A percentile compares a stretch with the other conserved stretches of the same genome.
Evolutionary conservation across 2,113 vertebrate species (phyloP).

Genomic region (Bos javanicus): DNA sequence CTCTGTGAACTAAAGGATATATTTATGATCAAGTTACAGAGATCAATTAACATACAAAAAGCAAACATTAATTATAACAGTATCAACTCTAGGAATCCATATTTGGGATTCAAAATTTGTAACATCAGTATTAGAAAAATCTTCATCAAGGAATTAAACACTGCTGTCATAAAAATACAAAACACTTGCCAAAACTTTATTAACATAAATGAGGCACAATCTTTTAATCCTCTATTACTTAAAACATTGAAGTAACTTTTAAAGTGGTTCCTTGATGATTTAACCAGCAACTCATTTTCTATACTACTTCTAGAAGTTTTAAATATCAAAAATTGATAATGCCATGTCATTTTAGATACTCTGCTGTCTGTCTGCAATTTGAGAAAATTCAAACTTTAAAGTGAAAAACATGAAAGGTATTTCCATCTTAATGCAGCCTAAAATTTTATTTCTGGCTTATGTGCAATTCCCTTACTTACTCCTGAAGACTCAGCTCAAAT

Average conservation of each 20-base stretch:
- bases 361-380: not conserved
- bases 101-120: not conserved
- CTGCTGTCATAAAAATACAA: not conserved
- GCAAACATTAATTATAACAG: not conserved
- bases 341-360: not conserved
- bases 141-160: not conserved
- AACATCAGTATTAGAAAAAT: not conserved
- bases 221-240: not conserved
- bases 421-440: not conserved
- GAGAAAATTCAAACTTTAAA: not conserved
- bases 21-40: not conserved
- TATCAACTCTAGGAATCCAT: not conserved
- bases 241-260: not conserved
- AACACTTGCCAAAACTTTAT: not conserved
- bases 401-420: not conserved
- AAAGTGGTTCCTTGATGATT: not conserved
- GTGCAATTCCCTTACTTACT: accelerated
- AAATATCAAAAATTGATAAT: not conserved
- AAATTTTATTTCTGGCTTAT: not conserved
- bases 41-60: not conserved
- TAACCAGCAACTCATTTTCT: not conserved
- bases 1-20: not conserved
- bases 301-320: not conserved
- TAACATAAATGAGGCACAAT: not conserved
- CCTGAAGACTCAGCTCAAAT: not conserved